Percentiles rank a stretch among this genome's conserved stretches.
phyloP scores from a whole-genome alignment of 2,797 vertebrate species.

The Poeciliopsis turneri region DNA sequence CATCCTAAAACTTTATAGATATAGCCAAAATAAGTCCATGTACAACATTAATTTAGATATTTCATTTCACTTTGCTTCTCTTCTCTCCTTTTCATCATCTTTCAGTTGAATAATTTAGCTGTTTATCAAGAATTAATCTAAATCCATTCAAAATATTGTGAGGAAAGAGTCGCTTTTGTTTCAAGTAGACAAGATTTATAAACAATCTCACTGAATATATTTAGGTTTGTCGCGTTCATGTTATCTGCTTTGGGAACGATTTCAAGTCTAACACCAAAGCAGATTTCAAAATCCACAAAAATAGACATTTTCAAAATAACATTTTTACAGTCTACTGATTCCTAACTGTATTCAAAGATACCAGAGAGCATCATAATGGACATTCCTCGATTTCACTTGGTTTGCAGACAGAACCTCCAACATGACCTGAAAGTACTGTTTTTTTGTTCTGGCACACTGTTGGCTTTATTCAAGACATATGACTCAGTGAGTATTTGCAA shows the following conservation, averaged over 20 bases:
- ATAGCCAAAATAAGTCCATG: background rate
- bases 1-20: background rate
- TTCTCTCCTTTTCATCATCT: background rate
- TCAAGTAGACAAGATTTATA: background rate
- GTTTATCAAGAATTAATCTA: background rate
- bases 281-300: background rate
- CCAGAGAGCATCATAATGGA: background rate
- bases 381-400: constrained; percentile 2
- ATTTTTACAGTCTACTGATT: background rate
- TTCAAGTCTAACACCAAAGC: background rate
- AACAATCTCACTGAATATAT: background rate
- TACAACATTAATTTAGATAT: background rate
- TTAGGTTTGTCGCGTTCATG: background rate
- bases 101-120: background rate
- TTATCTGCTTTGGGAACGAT: background rate
- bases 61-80: background rate
- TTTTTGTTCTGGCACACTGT: background rate
- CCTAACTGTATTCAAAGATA: background rate
- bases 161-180: background rate
- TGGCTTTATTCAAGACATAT: background rate
- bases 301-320: background rate
- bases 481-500: background rate
- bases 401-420: background rate
- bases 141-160: background rate
- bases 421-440: too few species aligned